Base-by-base conservation (phyloP, 2,888 invertebrate genomes). In the Sipha maydis region DNA sequence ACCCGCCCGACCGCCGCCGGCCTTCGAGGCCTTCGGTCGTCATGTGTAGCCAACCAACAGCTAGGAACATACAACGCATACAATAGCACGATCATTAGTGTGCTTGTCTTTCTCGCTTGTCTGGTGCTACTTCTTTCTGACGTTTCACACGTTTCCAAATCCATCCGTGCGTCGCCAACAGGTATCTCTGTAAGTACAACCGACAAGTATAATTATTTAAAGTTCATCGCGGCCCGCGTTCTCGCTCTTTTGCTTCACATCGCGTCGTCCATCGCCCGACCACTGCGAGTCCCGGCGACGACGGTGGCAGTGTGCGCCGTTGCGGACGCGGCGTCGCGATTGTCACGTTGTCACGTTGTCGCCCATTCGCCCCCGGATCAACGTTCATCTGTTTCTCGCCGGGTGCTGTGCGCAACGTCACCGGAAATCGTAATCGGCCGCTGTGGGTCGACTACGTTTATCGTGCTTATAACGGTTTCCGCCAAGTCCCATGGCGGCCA, bases 111-210 rank as follows among this genome's bases (percentile, higher is more conserved):
- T 25, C 73, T 31, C 17, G 38, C 61, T n/a, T n/a, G 41, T 80
- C 41, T 4, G 8, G 75, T 75, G 14, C 31, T 31, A 34, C 80
- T 82, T 41, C 38, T 41, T 56, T 54, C 31, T 3, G 38, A 34
- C 85, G 78, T 85, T 25, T 21, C n/a, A 80, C 41, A 5, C 56
- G 71, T 67, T 48, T 67, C 48, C 56, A 19, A 88, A 19, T 34
- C 31, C 73, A 41, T 75, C 75, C n/a, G 88, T 82, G 88, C 88
- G 75, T 88, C 75, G 90, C 90, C 90, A 91, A 90, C 90, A 91
- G 90, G 90, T 91, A 90, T 90, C 89, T 90, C 89, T 90, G 90
- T 91, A 90, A 91, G 90, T 91, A 89, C n/a, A 54, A 54, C 25
- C 19, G 28, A 19, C 28, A 11, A 28, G 69, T 28, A 9, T 41